phyloP scores from a whole-genome alignment of 1,140 invertebrate genomes.

The Lithobius niger region DNA sequence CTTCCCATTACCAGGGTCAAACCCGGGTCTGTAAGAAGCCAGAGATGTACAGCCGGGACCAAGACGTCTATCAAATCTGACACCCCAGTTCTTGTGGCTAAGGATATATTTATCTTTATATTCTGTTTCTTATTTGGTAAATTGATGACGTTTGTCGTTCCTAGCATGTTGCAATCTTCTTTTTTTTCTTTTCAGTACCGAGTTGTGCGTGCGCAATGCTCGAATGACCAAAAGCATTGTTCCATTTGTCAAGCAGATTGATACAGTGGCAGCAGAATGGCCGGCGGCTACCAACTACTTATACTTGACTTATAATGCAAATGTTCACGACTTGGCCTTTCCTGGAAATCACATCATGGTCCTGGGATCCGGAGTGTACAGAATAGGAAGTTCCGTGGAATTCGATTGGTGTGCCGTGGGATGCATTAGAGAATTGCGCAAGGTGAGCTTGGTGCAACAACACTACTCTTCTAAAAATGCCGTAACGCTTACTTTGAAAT shows the following conservation, averaged over 20 bases:
- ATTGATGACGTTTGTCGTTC: no score
- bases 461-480: no score
- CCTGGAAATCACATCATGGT: slow-evolving; percentile 67
- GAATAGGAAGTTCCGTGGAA: slow-evolving; percentile 97
- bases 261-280: slow-evolving; percentile 99
- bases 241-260: slow-evolving; percentile 94
- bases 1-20: no score
- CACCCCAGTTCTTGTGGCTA: no score
- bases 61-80: no score
- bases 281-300: slow-evolving; percentile 96
- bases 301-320: slow-evolving; percentile 91
- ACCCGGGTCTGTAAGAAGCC: no score
- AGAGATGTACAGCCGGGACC: no score
- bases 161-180: no score
- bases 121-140: no score
- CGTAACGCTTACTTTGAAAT: no score
- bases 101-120: no score
- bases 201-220: slow-evolving; percentile 32
- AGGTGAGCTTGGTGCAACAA: no score
- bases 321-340: slow-evolving; percentile 71
- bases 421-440: slow-evolving; percentile 78
- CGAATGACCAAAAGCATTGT: slow-evolving; percentile 38
- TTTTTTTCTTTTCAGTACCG: slow-evolving; percentile 30
- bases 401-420: slow-evolving; percentile 99
- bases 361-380: slow-evolving; percentile 86